Conservation (phyloP, 2,113 vertebrate species). For the Philantomba maxwellii region DNA sequence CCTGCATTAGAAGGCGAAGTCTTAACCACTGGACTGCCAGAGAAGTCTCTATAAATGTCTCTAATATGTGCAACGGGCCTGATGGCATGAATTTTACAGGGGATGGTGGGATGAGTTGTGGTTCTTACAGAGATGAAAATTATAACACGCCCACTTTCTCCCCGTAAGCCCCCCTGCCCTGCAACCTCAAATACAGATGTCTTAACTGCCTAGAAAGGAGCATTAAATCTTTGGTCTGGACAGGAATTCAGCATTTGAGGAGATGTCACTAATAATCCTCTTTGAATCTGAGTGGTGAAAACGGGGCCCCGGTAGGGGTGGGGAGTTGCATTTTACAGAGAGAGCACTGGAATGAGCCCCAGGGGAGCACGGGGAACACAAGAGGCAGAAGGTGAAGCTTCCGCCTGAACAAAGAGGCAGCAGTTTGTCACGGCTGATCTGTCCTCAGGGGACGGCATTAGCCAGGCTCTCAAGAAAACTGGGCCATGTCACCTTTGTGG, state of each 20-base stretch:
- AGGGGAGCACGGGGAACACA: not conserved
- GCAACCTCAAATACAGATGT: not conserved
- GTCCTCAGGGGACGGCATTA: not conserved
- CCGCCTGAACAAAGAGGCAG: not conserved
- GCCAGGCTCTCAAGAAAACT: constrained; percentile 19
- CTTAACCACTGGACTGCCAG: not conserved
- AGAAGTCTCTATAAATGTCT: not conserved
- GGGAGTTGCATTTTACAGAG: not conserved
- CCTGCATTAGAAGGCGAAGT: not conserved
- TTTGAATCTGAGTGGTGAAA: constrained; percentile 31
- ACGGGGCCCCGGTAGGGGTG: not conserved
- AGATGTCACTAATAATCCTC: constrained; percentile 47
- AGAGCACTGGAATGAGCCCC: constrained; percentile 41
- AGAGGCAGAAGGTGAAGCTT: not conserved
- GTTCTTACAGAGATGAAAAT: not conserved
- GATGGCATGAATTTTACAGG: not conserved
- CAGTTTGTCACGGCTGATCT: not conserved
- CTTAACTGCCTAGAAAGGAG: not conserved
- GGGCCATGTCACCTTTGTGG: not conserved
- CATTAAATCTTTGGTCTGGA: not conserved
- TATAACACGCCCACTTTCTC: not conserved
- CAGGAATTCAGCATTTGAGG: constrained; percentile 45
- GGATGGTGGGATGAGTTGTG: not conserved
- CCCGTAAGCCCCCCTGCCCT: not conserved
- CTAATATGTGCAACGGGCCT: not conserved